Conservation (phyloP, 2,888 invertebrate genomes). For the Synanthedon myopaeformis region DNA sequence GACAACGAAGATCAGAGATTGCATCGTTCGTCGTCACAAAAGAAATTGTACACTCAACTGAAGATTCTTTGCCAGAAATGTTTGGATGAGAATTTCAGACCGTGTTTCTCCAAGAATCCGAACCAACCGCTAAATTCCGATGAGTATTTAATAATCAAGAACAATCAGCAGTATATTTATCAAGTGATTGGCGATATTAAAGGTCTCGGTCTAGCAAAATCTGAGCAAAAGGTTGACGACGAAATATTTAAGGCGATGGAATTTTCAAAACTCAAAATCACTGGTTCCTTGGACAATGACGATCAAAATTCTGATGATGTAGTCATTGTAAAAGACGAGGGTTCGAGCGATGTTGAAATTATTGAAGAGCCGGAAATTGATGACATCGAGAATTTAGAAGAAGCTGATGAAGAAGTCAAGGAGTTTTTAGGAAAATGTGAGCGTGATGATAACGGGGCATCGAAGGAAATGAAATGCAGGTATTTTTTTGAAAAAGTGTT, state of each 20-base stretch:
- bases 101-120: constrained; percentile 41
- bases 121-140: constrained; percentile 45
- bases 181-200: constrained; percentile 35
- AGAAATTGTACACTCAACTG: constrained; percentile 39
- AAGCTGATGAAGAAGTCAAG: constrained; percentile 54
- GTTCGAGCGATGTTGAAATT: constrained; percentile 54
- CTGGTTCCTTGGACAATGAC: constrained; percentile 35
- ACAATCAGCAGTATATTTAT: constrained; percentile 60
- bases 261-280: constrained; percentile 53
- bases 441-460: constrained; percentile 16
- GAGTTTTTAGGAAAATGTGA: constrained; percentile 56
- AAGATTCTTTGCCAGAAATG: constrained; percentile 55
- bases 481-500: constrained; percentile 8
- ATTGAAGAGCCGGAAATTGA: constrained; percentile 46
- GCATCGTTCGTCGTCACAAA: constrained; percentile 46
- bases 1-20: constrained; percentile 58
- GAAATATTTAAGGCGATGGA: constrained; percentile 23
- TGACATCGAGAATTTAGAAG: constrained; percentile 53
- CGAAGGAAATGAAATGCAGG: constrained; percentile 51
- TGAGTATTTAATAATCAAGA: constrained; percentile 54
- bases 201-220: constrained; percentile 6
- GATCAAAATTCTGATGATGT: constrained; percentile 24
- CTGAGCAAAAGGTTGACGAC: constrained; percentile 9
- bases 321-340: constrained; percentile 31
- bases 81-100: constrained; percentile 43